Evolutionary conservation across 1,140 invertebrate genomes (phyloP), one percentile per base, ranked within the genome.

Genomic region (Subanguina moxae): DNA sequence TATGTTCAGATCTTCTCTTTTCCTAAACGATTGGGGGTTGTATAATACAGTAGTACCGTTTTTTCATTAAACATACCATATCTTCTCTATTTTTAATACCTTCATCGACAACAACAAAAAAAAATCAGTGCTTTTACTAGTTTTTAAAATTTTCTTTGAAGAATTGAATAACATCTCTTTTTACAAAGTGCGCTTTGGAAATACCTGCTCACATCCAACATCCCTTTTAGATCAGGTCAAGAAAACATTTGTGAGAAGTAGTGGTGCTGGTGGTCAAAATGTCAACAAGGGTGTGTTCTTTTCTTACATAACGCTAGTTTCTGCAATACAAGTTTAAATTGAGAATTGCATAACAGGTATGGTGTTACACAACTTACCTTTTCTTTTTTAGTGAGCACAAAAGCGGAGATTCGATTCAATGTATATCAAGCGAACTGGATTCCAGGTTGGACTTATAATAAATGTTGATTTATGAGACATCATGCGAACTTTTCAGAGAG

Each of bases 361-460:
- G 3, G 32, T 38, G 3, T 38, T 19, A 23, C 8, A 23, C 3
- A 52, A 68, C 42, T 64, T 23, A 72, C 62, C 8, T 65, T 27
- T 25, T 27, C 38, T 57, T 25, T 73, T 78, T 78, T 62, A 78
- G 76, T 73, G 42, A n/a, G 64, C n/a, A 76, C 74, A 45, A 76
- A 75, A 45, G 76, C 64, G 23, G 76, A 78, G 52, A 76, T 76
- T 59, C 74, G 74, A 11, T 76, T 76, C 48, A 43, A 61, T 15
- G 28, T 76, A 1, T 19, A 71, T 1, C 23, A 62, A 30, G 70
- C 72, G 5, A 46, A 75, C 17, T 76, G 75, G 76, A 25, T 76
- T 11, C 68, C 76, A 30, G 56, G 38, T 27, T 42, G 62, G 38
- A 42, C 3, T 38, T 38, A n/a, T 38, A 38, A 38, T 52, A 52